Base-by-base conservation (phyloP, 2,113 vertebrate genomes). In the Tichodroma muraria region DNA sequence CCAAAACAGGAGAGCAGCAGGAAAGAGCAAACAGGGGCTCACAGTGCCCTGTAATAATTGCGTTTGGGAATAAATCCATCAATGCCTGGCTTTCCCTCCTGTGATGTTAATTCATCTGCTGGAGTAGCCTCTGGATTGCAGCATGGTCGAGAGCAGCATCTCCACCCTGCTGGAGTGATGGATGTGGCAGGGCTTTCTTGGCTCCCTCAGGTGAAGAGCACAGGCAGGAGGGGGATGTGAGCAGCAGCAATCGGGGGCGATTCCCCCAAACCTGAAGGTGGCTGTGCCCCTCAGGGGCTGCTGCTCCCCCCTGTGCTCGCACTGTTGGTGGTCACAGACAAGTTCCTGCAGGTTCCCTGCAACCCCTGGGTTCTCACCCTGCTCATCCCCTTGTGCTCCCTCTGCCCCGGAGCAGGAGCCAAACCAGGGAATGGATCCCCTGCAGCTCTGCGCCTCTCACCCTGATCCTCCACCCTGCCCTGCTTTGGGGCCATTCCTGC, bases 391-490 rank as follows among this genome's bases (percentile, higher is more conserved):
- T 3, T 9, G 53, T 27, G 64, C 44, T 49, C 63, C 49, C 38
- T 44, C 6, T 63, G 22, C 59, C 28, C 49, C 2, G 0, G 49
- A 28, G 68, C 68, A 52, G 40, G 18, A 75, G 15, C 8, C 71
- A n/a, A n/a, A 33, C 1, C 53, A 19, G 72, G 38, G 53, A 7
- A 3, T 2, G 0, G 5, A 3, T 2, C 0, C 27, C 31, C 40
- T 12, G 2, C 4, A 4, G 63, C 38, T 77, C 56, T 16, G 52
- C 30, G 13, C 12, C 72, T 54, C 30, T 52, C 3, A 0, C 50
- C 35, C 57, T 78, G 66, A 33, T 52, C 49, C 30, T 49, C 3
- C n/a, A 0, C 50, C 38, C 57, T 78, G 66, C 38, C 54, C 49
- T 1, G 10, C 6, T 11, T 4, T 1, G 15, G 44, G 12, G 69